phyloP scores from a whole-genome alignment of 2,113 vertebrate species.

The Mystacornis crossleyi region DNA sequence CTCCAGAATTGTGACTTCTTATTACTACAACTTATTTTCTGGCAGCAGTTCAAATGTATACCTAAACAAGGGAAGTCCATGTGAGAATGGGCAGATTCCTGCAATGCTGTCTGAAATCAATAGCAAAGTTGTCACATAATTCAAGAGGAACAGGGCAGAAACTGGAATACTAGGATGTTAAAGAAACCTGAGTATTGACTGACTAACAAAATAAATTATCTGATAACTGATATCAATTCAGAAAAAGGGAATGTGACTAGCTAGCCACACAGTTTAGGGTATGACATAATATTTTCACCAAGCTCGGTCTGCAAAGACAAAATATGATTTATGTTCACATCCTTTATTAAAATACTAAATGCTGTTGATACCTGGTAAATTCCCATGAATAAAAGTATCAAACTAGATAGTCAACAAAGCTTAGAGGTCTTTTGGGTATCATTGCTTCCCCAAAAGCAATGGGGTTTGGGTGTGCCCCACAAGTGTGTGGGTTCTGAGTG shows the following conservation, averaged over 20 bases:
- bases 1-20: background rate
- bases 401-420: background rate
- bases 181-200: background rate
- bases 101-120: background rate
- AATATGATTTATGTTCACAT: background rate
- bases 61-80: background rate
- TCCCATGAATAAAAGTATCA: background rate
- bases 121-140: background rate
- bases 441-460: fast-evolving
- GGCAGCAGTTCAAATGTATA: background rate
- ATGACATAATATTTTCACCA: background rate
- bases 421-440: background rate
- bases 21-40: background rate
- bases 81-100: background rate
- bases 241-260: background rate
- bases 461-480: background rate
- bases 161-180: background rate
- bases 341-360: background rate
- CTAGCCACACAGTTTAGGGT: background rate
- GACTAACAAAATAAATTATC: background rate
- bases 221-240: background rate
- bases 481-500: background rate
- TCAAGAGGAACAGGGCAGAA: background rate
- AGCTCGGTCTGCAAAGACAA: background rate
- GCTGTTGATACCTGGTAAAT: background rate